Conservation (phyloP, 2,797 vertebrate genomes). For the Sebastes oblongus region DNA sequence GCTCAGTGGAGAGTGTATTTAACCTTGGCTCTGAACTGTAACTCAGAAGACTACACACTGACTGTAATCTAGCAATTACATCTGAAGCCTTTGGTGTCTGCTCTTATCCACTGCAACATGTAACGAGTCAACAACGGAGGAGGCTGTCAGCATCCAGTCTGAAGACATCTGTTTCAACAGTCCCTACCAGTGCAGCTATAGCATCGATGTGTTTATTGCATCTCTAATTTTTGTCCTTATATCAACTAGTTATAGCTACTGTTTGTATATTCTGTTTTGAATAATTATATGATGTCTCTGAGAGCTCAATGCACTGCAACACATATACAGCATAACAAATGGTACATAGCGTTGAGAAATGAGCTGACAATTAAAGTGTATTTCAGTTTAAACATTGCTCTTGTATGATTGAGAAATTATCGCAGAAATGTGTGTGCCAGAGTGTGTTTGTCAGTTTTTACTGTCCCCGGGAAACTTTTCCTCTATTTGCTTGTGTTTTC, state of each 20-base stretch:
- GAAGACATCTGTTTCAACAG: background rate
- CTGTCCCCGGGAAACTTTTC: background rate
- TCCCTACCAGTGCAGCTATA: background rate
- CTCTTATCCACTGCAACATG: background rate
- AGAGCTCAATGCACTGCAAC: background rate
- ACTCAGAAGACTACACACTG: slow-evolving; percentile 32
- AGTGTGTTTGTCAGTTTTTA: background rate
- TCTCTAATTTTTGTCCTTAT: background rate
- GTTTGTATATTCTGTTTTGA: background rate
- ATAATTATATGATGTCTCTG: background rate
- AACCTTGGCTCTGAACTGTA: slow-evolving; percentile 47
- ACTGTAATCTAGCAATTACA: slow-evolving; percentile 35
- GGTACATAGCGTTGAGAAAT: background rate
- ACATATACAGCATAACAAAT: background rate
- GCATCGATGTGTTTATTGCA: background rate
- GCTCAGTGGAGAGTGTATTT: slow-evolving; percentile 35
- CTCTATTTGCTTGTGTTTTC: background rate
- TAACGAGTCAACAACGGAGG: background rate
- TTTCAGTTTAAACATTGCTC: background rate
- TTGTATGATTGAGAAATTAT: background rate
- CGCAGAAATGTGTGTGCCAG: background rate
- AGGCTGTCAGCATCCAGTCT: background rate
- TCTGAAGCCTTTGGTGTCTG: slow-evolving; percentile 1
- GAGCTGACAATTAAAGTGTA: background rate
- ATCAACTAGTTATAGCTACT: background rate